These are phyloP conservation scores for Caranx ignobilis DNA, from an alignment of 2,113 vertebrate genomes.

Conservation along the genomic window DNA sequence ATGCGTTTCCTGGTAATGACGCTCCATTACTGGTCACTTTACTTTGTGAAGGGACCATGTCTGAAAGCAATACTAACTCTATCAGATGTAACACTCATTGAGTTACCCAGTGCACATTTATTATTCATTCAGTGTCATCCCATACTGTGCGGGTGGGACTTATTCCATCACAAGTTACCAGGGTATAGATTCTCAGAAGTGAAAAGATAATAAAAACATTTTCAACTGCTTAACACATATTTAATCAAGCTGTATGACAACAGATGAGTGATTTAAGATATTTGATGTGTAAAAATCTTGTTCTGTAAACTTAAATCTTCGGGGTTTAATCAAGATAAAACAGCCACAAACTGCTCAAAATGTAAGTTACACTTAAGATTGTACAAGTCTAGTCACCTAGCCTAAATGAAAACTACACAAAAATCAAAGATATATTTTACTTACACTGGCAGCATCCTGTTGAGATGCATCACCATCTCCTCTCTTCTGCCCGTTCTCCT, in stretches of 20 bases:
- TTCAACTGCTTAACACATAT: conserved; percentile 11
- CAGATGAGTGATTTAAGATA: not conserved
- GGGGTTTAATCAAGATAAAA: not conserved
- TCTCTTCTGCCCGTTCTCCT: conserved; percentile 61
- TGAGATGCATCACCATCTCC: conserved; percentile 60
- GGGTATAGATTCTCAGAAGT: conserved; percentile 39
- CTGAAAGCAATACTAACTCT: conserved; percentile 39
- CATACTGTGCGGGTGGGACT: conserved; percentile 72
- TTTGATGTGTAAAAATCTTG: not conserved
- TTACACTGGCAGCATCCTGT: conserved; percentile 78
- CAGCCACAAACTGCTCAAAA: not conserved
- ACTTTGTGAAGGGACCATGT: conserved; percentile 2
- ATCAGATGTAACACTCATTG: conserved; percentile 67
- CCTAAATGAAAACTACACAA: not conserved
- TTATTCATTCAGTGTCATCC: conserved; percentile 81
- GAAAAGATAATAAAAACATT: not conserved
- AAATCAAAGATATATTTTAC: conserved; percentile 38
- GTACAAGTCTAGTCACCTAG: not conserved
- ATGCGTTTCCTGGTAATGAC: not conserved
- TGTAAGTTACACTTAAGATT: not conserved
- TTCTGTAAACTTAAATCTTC: not conserved
- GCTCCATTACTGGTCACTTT: conserved; percentile 25
- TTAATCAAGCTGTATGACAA: conserved; percentile 18
- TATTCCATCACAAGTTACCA: conserved; percentile 59
- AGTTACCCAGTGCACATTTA: conserved; percentile 74